phyloP scores from a whole-genome alignment of 1,140 invertebrate genomes.

The Pseudoatta argentina region DNA sequence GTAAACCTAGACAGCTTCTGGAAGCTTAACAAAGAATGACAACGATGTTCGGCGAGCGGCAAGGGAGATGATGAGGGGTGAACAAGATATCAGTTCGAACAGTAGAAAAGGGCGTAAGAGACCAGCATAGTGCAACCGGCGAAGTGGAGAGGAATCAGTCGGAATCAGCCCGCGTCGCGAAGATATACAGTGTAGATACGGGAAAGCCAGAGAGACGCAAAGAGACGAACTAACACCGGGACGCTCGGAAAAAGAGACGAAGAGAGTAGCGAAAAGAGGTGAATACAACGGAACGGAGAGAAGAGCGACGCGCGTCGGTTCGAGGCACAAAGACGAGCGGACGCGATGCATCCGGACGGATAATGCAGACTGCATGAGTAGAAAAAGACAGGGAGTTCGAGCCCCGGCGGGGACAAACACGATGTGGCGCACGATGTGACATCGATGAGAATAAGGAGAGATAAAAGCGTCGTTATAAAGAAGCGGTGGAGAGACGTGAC shows the following conservation, averaged over 20 bases:
- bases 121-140: no score
- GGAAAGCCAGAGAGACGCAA: neutral
- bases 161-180: neutral
- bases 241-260: neutral
- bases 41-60: neutral
- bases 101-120: slow-evolving; percentile 15
- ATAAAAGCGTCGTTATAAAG: slow-evolving; percentile 37
- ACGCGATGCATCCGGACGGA: slow-evolving; percentile 7
- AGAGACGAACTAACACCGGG: neutral
- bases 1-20: neutral
- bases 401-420: slow-evolving; percentile 6
- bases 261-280: neutral
- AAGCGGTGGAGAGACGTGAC: neutral
- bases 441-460: slow-evolving; percentile 31
- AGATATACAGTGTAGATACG: neutral
- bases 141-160: neutral
- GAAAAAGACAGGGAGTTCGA: neutral
- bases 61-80: neutral
- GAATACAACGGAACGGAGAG: neutral
- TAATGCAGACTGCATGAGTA: neutral
- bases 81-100: neutral
- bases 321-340: neutral
- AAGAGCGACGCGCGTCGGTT: neutral
- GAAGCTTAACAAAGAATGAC: neutral
- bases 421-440: neutral